Percentiles rank a stretch among this genome's conserved stretches.
phyloP scores from a whole-genome alignment of 2,113 vertebrate genomes.

The Sturnus vulgaris region DNA sequence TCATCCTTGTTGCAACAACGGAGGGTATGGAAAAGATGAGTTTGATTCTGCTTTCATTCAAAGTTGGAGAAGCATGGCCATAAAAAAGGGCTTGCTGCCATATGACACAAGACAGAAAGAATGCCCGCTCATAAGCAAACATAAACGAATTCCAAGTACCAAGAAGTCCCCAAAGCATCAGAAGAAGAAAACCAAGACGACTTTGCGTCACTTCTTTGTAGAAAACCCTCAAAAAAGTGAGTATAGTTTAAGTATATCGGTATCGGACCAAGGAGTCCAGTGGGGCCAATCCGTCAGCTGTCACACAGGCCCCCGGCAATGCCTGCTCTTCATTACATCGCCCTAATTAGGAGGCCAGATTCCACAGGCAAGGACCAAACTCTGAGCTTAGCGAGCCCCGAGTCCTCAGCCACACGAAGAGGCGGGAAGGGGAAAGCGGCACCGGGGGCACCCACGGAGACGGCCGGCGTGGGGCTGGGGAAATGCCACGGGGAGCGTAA shows the following conservation, averaged over 20 bases:
- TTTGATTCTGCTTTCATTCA: not conserved
- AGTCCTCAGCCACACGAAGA: accelerated
- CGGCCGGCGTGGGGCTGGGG: too few species aligned
- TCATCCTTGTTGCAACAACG: not conserved
- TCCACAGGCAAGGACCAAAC: not conserved
- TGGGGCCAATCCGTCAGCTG: not conserved
- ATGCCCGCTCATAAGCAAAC: not conserved
- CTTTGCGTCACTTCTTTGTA: not conserved
- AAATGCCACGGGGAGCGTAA: not conserved
- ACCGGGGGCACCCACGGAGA: too few species aligned
- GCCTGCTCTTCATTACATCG: not conserved
- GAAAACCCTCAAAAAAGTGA: not conserved
- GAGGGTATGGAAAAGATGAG: not conserved
- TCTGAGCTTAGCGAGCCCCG: too few species aligned
- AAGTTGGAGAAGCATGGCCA: not conserved
- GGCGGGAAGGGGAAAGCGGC: not conserved
- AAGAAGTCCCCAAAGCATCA: not conserved
- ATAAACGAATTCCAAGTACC: not conserved
- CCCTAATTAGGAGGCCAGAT: not conserved
- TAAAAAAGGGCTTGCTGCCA: not conserved
- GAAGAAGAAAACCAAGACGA: not conserved
- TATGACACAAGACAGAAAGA: not conserved
- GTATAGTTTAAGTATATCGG: not conserved
- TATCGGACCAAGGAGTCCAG: accelerated
- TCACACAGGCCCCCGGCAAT: accelerated